phyloP scores from a whole-genome alignment of 2,797 vertebrate species.

The Myoxocephalus aenaeus region DNA sequence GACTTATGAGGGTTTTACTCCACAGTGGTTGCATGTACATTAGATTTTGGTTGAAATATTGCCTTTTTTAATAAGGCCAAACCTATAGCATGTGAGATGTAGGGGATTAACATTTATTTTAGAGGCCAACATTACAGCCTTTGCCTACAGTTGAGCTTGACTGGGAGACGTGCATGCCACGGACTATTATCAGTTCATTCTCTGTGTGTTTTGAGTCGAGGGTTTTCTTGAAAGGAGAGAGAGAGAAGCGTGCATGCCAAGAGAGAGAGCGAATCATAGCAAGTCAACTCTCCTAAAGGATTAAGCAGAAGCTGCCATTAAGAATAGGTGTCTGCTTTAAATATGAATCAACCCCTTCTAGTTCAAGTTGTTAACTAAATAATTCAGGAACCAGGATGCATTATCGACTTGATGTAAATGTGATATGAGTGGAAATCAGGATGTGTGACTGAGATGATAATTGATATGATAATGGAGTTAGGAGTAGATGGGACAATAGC shows the following conservation, averaged over 20 bases:
- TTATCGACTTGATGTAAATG: slow-evolving; percentile 86
- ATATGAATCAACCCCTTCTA: slow-evolving; percentile 83
- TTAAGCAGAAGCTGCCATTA: slow-evolving; percentile 79
- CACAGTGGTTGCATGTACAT: not conserved
- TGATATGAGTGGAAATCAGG: slow-evolving; percentile 82
- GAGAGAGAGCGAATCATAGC: slow-evolving; percentile 34
- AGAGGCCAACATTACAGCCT: not conserved
- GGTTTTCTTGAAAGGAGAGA: not conserved
- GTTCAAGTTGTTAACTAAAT: slow-evolving; percentile 85
- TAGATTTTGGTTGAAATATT: slow-evolving; percentile 4
- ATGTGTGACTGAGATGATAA: slow-evolving; percentile 85
- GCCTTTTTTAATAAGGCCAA: not conserved
- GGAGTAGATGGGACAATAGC: slow-evolving; percentile 78
- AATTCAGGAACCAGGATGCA: slow-evolving; percentile 82
- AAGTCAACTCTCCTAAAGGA: slow-evolving; percentile 60
- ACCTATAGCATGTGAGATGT: not conserved
- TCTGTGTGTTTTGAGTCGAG: slow-evolving; percentile 3
- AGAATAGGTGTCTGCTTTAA: slow-evolving; percentile 85
- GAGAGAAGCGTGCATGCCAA: slow-evolving; percentile 44
- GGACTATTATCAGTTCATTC: not conserved
- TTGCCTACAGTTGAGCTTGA: not conserved
- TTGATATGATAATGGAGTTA: slow-evolving; percentile 86
- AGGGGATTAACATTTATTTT: not conserved
- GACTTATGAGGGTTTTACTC: not conserved
- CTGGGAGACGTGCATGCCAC: not conserved